Percentiles rank a stretch among this genome's conserved stretches.
phyloP scores from a whole-genome alignment of 2,113 vertebrate genomes.

The Campylomormyrus numenius region DNA sequence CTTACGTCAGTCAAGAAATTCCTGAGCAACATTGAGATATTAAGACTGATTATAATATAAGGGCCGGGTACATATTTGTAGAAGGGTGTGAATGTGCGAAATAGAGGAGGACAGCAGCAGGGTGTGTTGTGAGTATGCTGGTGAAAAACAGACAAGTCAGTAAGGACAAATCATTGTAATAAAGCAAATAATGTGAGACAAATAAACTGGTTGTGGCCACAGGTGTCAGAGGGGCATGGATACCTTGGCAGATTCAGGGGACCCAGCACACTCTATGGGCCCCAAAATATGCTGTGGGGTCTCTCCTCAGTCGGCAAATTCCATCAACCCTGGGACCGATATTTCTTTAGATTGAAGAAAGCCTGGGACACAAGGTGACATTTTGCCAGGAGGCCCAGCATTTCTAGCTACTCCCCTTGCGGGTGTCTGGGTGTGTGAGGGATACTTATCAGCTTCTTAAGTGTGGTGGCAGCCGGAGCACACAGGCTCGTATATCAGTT shows the following conservation, averaged over 20 bases:
- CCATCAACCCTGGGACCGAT: not conserved
- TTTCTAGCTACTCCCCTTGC: not conserved
- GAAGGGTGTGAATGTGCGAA: not conserved
- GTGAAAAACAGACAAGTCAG: not conserved
- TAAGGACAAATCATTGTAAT: not conserved
- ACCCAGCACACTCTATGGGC: not conserved
- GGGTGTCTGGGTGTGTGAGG: not conserved
- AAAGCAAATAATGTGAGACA: not conserved
- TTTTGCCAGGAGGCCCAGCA: not conserved
- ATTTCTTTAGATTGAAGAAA: not conserved
- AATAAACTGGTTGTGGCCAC: not conserved
- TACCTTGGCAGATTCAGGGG: not conserved
- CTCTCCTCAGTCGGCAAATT: not conserved
- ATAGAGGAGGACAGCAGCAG: not conserved
- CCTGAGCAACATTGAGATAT: not conserved
- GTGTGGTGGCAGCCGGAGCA: slow-evolving; percentile 49
- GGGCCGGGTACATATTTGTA: not conserved
- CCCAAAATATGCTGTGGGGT: not conserved
- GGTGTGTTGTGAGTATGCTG: not conserved
- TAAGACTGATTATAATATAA: not conserved
- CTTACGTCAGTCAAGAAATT: not conserved
- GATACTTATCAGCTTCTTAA: slow-evolving; percentile 28
- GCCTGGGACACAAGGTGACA: not conserved
- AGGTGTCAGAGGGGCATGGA: not conserved
- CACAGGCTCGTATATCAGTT: slow-evolving; percentile 54